Percentiles rank a stretch among this genome's conserved stretches.
These are phyloP conservation scores for Cheilosia pagana DNA, from an alignment of 2,888 invertebrate genomes.

Conservation along the genomic window DNA sequence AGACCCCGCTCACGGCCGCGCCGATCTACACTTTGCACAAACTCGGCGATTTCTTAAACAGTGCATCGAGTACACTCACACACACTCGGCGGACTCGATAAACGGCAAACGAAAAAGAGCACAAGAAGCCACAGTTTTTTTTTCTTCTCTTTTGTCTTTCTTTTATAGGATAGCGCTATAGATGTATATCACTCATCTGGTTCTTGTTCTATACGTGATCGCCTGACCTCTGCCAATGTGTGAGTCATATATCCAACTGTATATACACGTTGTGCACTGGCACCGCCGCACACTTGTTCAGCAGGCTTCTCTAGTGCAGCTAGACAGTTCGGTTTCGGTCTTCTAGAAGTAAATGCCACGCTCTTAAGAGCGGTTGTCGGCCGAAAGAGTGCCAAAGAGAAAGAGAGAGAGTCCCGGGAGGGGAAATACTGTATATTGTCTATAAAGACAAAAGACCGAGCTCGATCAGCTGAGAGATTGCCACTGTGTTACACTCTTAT, in stretches of 20 bases:
- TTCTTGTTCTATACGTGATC: conserved; percentile 49
- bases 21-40: conserved; percentile 2
- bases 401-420: conserved; percentile 23
- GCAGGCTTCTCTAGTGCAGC: conserved; percentile 31
- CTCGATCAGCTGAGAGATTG: conserved; percentile 55
- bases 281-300: conserved; percentile 45
- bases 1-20: conserved; percentile 28
- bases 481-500: conserved; percentile 50
- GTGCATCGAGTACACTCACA: neutral
- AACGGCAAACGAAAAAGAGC: neutral
- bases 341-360: conserved; percentile 24
- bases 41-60: conserved; percentile 23
- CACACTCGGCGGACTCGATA: neutral
- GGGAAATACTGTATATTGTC: conserved; percentile 26
- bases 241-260: conserved; percentile 54
- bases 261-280: conserved; percentile 11
- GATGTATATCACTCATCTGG: conserved; percentile 9
- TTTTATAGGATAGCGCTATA: neutral
- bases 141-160: neutral
- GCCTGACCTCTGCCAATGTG: conserved; percentile 71
- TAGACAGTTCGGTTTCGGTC: conserved; percentile 66
- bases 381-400: conserved; percentile 22
- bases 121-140: conserved; percentile 11
- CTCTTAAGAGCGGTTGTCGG: conserved; percentile 13
- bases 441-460: too few relatives aligned